These are phyloP conservation scores for Actenoides hombroni DNA, from an alignment of 2,113 vertebrate genomes.

Conservation along the genomic window DNA sequence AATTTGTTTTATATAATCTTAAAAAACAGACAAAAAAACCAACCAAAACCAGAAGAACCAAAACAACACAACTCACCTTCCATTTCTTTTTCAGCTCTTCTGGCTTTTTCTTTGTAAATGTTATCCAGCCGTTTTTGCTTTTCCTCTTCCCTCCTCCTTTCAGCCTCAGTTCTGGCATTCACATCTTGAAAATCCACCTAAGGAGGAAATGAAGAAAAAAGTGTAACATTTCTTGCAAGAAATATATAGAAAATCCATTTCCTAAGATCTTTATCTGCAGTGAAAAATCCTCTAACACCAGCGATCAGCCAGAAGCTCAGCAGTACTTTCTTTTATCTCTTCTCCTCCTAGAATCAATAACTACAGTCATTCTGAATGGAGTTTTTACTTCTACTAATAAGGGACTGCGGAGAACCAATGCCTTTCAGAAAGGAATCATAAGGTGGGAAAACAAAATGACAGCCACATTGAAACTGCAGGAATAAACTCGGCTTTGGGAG, in stretches of 20 bases:
- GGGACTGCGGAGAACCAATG: background rate
- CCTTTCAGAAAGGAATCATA: background rate
- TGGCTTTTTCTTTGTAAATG: constrained; percentile 85
- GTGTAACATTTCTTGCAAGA: background rate
- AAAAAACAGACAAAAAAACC: background rate
- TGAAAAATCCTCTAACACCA: constrained; percentile 44
- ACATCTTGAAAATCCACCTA: constrained; percentile 94
- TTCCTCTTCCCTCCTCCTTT: constrained; percentile 86
- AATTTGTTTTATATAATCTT: background rate
- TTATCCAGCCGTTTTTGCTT: constrained; percentile 81
- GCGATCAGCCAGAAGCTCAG: background rate
- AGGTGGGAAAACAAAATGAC: background rate
- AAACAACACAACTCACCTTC: constrained; percentile 72
- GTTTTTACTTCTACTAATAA: constrained; percentile 19
- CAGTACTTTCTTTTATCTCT: constrained; percentile 35
- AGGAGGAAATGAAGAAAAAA: background rate
- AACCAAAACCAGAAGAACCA: background rate
- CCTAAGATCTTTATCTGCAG: constrained; percentile 43
- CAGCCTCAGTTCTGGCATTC: constrained; percentile 79
- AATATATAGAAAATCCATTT: constrained; percentile 55
- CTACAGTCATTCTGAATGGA: background rate
- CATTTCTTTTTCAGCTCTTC: constrained; percentile 84
- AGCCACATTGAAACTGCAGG: background rate
- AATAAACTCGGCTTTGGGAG: background rate
- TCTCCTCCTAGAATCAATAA: constrained; percentile 34